Evolutionary conservation across 2,888 invertebrate genomes (phyloP).

Genomic region (Diarsia rubi): DNA sequence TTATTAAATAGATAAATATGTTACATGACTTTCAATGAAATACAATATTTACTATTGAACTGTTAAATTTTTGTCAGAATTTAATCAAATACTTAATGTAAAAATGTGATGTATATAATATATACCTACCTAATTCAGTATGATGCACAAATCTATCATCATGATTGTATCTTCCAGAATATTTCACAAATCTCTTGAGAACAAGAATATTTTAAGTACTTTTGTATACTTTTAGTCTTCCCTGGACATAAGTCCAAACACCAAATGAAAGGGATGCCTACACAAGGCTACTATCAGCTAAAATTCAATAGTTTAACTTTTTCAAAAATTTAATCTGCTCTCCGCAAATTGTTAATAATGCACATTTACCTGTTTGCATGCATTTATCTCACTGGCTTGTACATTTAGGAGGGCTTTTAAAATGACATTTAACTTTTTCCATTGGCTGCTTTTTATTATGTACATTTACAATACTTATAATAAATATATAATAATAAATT

Average conservation of each 20-base stretch:
- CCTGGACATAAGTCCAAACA: conserved; percentile 76
- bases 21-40: conserved; percentile 57
- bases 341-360: conserved; percentile 82
- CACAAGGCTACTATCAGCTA: conserved; percentile 64
- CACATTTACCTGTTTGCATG: conserved; percentile 87
- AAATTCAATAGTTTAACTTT: conserved; percentile 60
- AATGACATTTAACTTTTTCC: conserved; percentile 80
- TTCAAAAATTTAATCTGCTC: conserved; percentile 78
- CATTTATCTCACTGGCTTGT: conserved; percentile 85
- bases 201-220: conserved; percentile 66
- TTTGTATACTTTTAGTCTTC: conserved; percentile 78
- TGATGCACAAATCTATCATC: conserved; percentile 64
- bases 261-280: conserved; percentile 60
- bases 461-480: conserved; percentile 69
- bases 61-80: conserved; percentile 60
- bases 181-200: conserved; percentile 67
- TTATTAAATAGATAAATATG: conserved; percentile 58
- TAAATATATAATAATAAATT: conserved; percentile 61
- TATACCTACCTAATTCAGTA: conserved; percentile 53
- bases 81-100: conserved; percentile 55
- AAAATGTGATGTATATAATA: conserved; percentile 47
- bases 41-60: conserved; percentile 59
- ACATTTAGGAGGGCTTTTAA: conserved; percentile 83
- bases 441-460: conserved; percentile 84
- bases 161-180: conserved; percentile 64